Conservation (phyloP, 2,888 invertebrate species). For the Drosophila picticornis region DNA sequence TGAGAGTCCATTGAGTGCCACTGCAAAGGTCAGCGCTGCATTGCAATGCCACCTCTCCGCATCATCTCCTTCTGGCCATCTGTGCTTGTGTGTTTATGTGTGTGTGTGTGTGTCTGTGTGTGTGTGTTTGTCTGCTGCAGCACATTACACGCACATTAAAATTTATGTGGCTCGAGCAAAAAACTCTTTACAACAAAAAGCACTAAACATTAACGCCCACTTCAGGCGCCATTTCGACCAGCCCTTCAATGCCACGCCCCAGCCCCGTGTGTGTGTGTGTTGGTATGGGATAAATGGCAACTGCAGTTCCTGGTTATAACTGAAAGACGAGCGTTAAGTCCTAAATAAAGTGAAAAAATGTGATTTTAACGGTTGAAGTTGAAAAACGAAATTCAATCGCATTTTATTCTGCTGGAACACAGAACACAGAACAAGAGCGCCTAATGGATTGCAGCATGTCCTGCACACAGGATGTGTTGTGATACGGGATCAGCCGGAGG, state of each 20-base stretch:
- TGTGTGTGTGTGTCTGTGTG: conserved; percentile 23
- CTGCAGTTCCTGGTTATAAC: conserved; percentile 34
- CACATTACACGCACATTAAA: conserved; percentile 69
- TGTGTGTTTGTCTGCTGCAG: conserved; percentile 50
- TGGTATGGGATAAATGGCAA: conserved; percentile 44
- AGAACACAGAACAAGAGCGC: background rate
- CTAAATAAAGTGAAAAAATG: conserved; percentile 20
- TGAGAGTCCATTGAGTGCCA: conserved; percentile 24
- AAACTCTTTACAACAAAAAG: conserved; percentile 76
- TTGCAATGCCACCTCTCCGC: background rate
- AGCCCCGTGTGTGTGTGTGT: conserved; percentile 9
- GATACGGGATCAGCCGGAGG: conserved; percentile 3
- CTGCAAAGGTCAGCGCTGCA: conserved; percentile 24
- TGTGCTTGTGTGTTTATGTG: conserved; percentile 14
- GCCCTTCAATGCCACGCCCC: conserved; percentile 44
- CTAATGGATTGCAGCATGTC: background rate
- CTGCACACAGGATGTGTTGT: conserved; percentile 2
- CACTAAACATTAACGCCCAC: conserved; percentile 74
- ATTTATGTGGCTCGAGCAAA: conserved; percentile 65
- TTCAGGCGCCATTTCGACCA: conserved; percentile 31
- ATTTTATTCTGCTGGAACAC: conserved; percentile 3
- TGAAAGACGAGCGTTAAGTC: conserved; percentile 13
- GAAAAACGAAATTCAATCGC: background rate
- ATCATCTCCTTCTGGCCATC: background rate
- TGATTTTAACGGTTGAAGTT: conserved; percentile 15